Conservation (phyloP, 1,140 invertebrate species). For the Dryas iulia region DNA sequence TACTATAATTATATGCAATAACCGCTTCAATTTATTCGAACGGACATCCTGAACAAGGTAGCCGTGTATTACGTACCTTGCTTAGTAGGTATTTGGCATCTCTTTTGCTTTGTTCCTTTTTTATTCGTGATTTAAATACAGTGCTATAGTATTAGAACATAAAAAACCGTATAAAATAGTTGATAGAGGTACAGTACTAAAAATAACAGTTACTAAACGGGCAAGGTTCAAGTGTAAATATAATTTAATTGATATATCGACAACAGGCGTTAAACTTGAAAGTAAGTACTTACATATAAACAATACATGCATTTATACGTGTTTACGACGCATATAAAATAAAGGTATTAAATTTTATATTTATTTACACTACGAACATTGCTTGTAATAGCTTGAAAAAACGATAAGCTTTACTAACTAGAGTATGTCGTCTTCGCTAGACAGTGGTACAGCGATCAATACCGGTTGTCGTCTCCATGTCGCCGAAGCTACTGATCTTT, state of each 20-base stretch:
- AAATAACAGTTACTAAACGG: neutral
- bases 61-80: neutral
- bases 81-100: neutral
- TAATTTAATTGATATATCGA: neutral
- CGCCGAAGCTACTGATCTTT: neutral
- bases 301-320: neutral
- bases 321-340: neutral
- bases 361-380: no score
- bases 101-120: neutral
- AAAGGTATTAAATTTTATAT: no score
- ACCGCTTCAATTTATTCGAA: neutral
- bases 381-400: no score
- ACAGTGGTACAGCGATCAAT: neutral
- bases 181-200: no score
- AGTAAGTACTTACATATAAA: neutral
- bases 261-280: neutral
- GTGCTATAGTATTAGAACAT: neutral
- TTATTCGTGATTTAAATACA: neutral
- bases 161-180: no score
- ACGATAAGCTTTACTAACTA: neutral
- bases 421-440: neutral
- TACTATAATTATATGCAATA: neutral
- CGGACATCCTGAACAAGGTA: slow-evolving; percentile 22
- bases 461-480: neutral
- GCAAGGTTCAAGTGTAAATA: neutral